Base-by-base conservation (phyloP, 2,797 vertebrate species). In the Pangasius macronema region DNA sequence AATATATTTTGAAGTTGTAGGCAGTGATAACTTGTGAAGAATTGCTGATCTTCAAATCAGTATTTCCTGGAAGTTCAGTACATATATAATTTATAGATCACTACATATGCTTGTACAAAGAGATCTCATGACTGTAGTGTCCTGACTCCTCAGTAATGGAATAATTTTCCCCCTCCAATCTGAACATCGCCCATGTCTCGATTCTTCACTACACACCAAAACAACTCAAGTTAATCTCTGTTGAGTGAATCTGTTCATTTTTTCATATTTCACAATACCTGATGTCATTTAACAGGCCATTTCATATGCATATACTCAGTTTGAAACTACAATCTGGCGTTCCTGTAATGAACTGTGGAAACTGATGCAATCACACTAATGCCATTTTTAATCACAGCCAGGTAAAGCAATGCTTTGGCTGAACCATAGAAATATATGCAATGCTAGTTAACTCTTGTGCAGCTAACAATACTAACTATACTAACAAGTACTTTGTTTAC, bases 281-380 rank as follows among this genome's bases (percentile, higher is more conserved):
- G 39, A 7, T 63, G 57, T n/a, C 57, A 46, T n/a, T 46, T 6
- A 81, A 0, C 22, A 61, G 36, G 24, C 10, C 3, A 2, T 30
- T 82, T 49, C 39, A 75, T 75, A 39, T 49, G 79, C 53, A 83
- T n/a, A 76, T 20, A 16, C 22, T 53, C 57, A 76, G 42, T 82
- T 36, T 82, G 65, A 49, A 81, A 30, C 22, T 82, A 82, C 36
- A 73, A 27, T 46, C 79, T 18, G 72, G 18, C 14, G 18, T 36
- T 49, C 9, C 55, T 73, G 5, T 87, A 53, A 87, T 18, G 22
- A 82, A 86, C 16, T 82, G 79, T 80, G 22, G 55, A 80, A 39
- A 39, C 76, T 18, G 27, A 2, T 46, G 80, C 39, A 18, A 46
- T 82, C 59, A 30, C 57, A 82, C 14, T 49, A 49, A 82, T 42